These are phyloP conservation scores for Matsumyia berberina DNA, from an alignment of 2,888 invertebrate genomes.

Conservation along the genomic window DNA sequence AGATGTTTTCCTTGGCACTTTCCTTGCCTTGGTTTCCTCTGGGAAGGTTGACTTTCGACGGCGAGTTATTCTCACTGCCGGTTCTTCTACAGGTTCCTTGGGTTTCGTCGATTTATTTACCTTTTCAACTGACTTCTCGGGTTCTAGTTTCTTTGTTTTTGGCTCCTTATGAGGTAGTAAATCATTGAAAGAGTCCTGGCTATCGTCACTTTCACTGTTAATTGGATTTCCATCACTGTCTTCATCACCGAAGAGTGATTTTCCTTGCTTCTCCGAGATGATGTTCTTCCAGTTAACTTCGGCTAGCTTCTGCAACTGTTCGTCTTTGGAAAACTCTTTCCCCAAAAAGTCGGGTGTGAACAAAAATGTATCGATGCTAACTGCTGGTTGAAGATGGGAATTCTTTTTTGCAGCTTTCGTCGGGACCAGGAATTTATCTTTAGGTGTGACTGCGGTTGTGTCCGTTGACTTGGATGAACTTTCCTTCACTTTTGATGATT, in stretches of 20 bases:
- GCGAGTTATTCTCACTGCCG: background rate
- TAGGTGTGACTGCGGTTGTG: background rate
- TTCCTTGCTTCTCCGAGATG: slow-evolving; percentile 27
- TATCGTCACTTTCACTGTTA: slow-evolving; percentile 21
- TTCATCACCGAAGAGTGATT: slow-evolving; percentile 34
- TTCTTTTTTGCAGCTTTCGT: background rate
- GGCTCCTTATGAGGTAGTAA: slow-evolving; percentile 26
- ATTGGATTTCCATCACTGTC: slow-evolving; percentile 6
- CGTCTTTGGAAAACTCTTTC: slow-evolving; percentile 40
- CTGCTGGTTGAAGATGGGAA: background rate
- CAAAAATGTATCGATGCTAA: slow-evolving; percentile 48
- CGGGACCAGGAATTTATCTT: background rate
- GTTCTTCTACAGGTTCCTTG: background rate
- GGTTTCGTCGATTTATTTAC: background rate
- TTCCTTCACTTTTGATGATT: background rate
- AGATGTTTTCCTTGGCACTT: background rate
- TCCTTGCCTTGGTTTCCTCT: background rate
- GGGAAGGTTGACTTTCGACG: background rate
- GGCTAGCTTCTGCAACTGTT: slow-evolving; percentile 35
- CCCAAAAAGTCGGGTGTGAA: slow-evolving; percentile 59
- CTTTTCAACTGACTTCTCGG: background rate
- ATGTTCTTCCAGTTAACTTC: slow-evolving; percentile 60
- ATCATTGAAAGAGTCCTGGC: slow-evolving; percentile 45
- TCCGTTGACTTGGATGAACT: background rate
- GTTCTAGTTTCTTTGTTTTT: too few relatives aligned